Evolutionary conservation across 2,113 vertebrate species (phyloP).

Genomic region (Manacus vitellinus): DNA sequence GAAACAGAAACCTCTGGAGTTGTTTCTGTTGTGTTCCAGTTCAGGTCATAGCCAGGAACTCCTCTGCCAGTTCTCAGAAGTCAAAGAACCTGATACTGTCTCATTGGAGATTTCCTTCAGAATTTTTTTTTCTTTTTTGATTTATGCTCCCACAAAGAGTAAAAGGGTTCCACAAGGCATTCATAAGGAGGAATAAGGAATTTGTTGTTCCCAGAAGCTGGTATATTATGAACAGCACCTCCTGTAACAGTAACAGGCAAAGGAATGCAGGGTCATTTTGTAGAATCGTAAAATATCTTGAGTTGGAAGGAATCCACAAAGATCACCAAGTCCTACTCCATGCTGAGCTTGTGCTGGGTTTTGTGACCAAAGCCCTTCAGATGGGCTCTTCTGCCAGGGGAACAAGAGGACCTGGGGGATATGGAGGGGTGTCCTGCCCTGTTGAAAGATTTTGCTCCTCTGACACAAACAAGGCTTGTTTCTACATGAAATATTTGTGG

Average conservation of each 20-base stretch:
- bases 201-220: neutral
- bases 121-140: neutral
- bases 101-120: neutral
- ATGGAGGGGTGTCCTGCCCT: neutral
- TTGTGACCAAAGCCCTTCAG: neutral
- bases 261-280: accelerated
- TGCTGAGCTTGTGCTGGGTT: too few species aligned
- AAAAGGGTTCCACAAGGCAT: neutral
- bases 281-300: neutral
- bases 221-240: neutral
- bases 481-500: neutral
- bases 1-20: neutral
- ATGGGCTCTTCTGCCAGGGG: accelerated
- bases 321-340: accelerated
- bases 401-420: neutral
- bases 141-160: neutral
- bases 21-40: neutral
- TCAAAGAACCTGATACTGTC: neutral
- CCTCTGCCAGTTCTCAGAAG: neutral
- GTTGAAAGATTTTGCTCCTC: neutral
- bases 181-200: neutral
- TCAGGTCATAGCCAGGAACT: neutral
- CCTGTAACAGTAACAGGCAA: neutral
- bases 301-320: accelerated
- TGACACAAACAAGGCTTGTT: neutral